A percentile compares a stretch with the other conserved stretches of the same genome.
phyloP scores from a whole-genome alignment of 2,888 invertebrate species.

The Rhingia campestris region DNA sequence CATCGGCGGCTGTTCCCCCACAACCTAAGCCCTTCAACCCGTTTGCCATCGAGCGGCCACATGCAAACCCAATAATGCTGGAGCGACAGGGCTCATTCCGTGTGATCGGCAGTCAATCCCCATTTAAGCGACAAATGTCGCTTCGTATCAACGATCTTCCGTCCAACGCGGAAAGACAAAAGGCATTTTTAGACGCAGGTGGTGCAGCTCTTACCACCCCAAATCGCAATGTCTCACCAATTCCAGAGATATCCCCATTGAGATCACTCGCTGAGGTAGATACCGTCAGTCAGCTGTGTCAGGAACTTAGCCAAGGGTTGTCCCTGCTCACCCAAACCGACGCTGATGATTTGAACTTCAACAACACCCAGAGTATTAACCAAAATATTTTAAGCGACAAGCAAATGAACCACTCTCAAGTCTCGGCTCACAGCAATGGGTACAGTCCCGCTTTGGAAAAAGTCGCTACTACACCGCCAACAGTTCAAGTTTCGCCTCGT shows the following conservation, averaged over 20 bases:
- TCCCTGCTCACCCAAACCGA: slow-evolving; percentile 85
- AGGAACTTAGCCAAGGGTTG: slow-evolving; percentile 88
- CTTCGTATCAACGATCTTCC: slow-evolving; percentile 97
- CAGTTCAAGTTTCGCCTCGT: slow-evolving; percentile 85
- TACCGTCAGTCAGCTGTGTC: slow-evolving; percentile 89
- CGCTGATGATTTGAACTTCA: slow-evolving; percentile 85
- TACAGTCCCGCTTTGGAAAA: slow-evolving; percentile 67
- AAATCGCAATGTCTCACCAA: slow-evolving; percentile 87
- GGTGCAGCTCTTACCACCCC: slow-evolving; percentile 79
- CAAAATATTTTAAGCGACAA: slow-evolving; percentile 83
- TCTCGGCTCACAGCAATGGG: slow-evolving; percentile 64
- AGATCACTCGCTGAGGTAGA: slow-evolving; percentile 81
- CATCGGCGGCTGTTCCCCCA: slow-evolving; percentile 82
- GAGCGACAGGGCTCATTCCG: slow-evolving; percentile 97
- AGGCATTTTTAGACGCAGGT: slow-evolving; percentile 82
- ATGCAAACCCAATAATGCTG: slow-evolving; percentile 96
- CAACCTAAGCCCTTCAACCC: slow-evolving; percentile 90
- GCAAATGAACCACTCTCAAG: slow-evolving; percentile 68
- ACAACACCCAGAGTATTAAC: slow-evolving; percentile 84
- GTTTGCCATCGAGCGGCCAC: slow-evolving; percentile 96
- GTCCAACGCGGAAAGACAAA: slow-evolving; percentile 93
- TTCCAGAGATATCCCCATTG: slow-evolving; percentile 89
- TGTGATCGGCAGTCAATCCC: slow-evolving; percentile 91
- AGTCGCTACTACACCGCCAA: slow-evolving; percentile 77
- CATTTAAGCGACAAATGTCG: slow-evolving; percentile 97